phyloP scores from a whole-genome alignment of 2,113 vertebrate species.

The Aspidoscelis tigris region DNA sequence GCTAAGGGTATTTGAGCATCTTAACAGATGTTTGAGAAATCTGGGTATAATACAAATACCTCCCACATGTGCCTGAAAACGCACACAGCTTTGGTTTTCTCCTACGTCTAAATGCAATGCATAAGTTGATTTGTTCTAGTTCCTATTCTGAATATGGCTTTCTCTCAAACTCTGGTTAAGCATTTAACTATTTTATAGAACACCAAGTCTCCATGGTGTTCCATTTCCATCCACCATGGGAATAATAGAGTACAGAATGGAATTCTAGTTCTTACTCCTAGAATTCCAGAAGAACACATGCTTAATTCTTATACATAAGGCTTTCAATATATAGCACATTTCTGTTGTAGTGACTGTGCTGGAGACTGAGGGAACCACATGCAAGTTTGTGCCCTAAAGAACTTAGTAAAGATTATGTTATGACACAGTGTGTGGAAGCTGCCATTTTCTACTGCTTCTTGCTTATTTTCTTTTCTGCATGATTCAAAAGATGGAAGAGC shows the following conservation, averaged over 20 bases:
- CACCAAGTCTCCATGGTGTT: neutral
- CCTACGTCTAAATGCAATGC: neutral
- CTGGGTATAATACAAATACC: neutral
- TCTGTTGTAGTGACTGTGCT: neutral
- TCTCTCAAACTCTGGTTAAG: neutral
- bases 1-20: neutral
- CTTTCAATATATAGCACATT: neutral
- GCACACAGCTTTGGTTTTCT: neutral
- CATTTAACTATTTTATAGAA: neutral
- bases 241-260: neutral
- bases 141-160: neutral
- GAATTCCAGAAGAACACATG: neutral
- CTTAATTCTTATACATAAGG: neutral
- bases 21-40: neutral
- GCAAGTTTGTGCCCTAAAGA: neutral
- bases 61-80: slow-evolving; percentile 12
- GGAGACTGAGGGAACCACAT: neutral
- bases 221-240: too few relatives aligned
- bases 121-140: neutral
- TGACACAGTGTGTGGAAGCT: too few relatives aligned
- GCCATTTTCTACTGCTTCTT: too few relatives aligned
- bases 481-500: too few relatives aligned
- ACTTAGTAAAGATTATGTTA: neutral
- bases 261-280: neutral
- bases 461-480: too few relatives aligned